A percentile compares a stretch with the other conserved stretches of the same genome.
These are phyloP conservation scores for Zoanthus gigantus DNA, from an alignment of 92 coral and sea anemone genomes.

Conservation along the genomic window DNA sequence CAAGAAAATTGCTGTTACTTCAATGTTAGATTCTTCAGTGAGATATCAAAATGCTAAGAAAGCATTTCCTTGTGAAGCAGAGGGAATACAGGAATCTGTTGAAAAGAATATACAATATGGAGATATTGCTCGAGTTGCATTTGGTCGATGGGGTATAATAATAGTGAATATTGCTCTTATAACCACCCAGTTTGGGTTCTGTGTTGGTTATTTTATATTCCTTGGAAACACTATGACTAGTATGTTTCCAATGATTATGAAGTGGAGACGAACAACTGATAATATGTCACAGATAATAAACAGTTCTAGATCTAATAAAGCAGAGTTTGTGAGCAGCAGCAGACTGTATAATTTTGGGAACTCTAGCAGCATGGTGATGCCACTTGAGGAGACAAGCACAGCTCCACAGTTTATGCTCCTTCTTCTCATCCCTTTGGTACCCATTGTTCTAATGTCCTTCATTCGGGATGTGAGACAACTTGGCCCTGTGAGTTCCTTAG, in stretches of 20 bases:
- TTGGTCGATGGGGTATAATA: slow-evolving; percentile 81
- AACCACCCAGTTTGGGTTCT: slow-evolving; percentile 86
- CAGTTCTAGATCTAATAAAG: slow-evolving; percentile 21
- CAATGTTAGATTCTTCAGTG: slow-evolving; percentile 67
- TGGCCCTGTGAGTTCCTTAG: slow-evolving; percentile 85
- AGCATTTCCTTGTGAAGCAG: slow-evolving; percentile 62
- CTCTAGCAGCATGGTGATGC: slow-evolving; percentile 26
- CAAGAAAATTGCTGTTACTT: slow-evolving; percentile 88
- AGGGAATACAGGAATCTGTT: slow-evolving; percentile 58
- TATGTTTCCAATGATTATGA: slow-evolving; percentile 65
- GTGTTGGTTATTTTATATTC: slow-evolving; percentile 94
- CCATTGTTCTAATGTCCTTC: slow-evolving; percentile 80
- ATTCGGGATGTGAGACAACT: slow-evolving; percentile 80
- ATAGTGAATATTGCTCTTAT: slow-evolving; percentile 88
- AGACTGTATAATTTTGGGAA: background rate
- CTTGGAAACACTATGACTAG: slow-evolving; percentile 86
- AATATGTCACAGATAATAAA: slow-evolving; percentile 4
- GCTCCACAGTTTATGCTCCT: slow-evolving; percentile 75
- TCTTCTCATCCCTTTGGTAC: slow-evolving; percentile 73
- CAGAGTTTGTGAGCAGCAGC: background rate
- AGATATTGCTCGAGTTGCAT: slow-evolving; percentile 86
- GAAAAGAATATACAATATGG: slow-evolving; percentile 83
- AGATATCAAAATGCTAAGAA: slow-evolving; percentile 44
- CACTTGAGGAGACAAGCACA: slow-evolving; percentile 10
- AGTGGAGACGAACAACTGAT: background rate